These are phyloP conservation scores for Orientallactaga bullata DNA, from an alignment of 2,113 vertebrate genomes.

Conservation along the genomic window DNA sequence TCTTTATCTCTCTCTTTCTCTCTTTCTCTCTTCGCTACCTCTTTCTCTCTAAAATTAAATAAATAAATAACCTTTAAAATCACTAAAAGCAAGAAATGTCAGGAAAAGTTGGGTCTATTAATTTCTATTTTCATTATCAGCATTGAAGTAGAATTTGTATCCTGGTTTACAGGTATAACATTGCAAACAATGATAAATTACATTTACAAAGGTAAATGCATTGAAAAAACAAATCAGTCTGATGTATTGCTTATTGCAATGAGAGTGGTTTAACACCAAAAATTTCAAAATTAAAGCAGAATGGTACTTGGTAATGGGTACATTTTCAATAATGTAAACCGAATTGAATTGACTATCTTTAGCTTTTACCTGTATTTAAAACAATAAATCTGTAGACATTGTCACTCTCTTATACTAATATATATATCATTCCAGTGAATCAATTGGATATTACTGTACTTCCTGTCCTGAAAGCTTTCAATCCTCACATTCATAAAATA, in stretches of 20 bases:
- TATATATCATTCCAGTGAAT: neutral
- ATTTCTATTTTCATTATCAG: neutral
- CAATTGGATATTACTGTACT: neutral
- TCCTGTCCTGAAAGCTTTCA: neutral
- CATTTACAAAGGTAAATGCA: neutral
- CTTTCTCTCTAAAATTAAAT: neutral
- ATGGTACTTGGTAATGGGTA: no score
- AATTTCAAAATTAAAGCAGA: neutral
- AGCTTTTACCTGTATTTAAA: neutral
- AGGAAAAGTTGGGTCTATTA: neutral
- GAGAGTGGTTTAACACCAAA: neutral
- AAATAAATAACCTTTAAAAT: neutral
- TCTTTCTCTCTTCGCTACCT: no score
- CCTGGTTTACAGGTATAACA: neutral
- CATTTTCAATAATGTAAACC: slow-evolving; percentile 23
- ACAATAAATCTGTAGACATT: neutral
- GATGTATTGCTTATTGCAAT: neutral
- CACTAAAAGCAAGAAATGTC: neutral
- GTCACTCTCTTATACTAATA: fast-evolving
- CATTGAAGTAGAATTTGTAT: neutral
- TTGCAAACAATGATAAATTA: slow-evolving; percentile 41
- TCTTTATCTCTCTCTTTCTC: no score
- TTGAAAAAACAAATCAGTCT: neutral
- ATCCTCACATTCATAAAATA: neutral
- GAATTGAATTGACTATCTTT: neutral